phyloP scores from a whole-genome alignment of 2,888 invertebrate genomes.

The Acanthosepion esculentum region DNA sequence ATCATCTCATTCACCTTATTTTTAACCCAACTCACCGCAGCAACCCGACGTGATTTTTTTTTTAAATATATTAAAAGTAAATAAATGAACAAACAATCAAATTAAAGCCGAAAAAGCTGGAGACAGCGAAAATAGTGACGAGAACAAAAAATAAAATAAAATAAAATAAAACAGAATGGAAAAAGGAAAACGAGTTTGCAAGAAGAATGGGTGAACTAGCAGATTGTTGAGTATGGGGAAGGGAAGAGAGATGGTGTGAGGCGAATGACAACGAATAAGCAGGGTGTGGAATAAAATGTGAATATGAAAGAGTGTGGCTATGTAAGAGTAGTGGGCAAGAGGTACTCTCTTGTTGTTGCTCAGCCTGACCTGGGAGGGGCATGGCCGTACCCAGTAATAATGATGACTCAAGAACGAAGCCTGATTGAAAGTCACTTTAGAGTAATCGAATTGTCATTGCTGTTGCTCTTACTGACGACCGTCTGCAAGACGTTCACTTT shows the following conservation, averaged over 20 bases:
- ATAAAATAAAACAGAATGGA: background rate
- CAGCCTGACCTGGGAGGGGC: background rate
- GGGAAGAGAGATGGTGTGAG: background rate
- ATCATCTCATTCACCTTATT: background rate
- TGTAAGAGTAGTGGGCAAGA: too few species aligned
- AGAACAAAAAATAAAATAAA: too few species aligned
- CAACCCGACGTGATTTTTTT: background rate
- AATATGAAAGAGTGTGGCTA: background rate
- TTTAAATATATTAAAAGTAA: background rate
- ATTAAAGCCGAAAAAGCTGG: background rate
- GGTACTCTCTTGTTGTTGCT: background rate
- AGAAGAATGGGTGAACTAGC: background rate
- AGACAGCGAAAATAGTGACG: background rate
- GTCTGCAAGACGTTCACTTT: background rate
- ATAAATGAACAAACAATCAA: background rate
- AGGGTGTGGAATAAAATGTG: background rate
- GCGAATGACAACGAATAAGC: background rate
- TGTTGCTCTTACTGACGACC: background rate
- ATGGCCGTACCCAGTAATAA: background rate
- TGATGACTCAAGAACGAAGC: background rate
- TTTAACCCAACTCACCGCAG: background rate
- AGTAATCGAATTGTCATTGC: background rate
- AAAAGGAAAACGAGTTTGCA: background rate
- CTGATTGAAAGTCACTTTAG: background rate
- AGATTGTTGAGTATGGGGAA: background rate